phyloP scores from a whole-genome alignment of 2,113 vertebrate genomes.

The Plestiodon gilberti region DNA sequence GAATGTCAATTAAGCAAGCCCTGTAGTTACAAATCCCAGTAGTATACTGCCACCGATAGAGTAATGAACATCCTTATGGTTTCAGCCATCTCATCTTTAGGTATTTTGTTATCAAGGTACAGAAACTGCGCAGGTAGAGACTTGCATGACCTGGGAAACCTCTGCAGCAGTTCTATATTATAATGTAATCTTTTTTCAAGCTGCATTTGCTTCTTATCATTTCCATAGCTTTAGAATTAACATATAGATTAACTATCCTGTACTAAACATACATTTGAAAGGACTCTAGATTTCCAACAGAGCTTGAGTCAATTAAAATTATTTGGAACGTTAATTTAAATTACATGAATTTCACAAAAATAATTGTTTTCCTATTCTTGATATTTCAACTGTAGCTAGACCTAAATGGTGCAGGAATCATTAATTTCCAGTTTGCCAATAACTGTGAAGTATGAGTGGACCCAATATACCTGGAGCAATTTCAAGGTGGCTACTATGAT shows the following conservation, averaged over 20 bases:
- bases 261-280: background rate
- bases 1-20: conserved; percentile 12
- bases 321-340: background rate
- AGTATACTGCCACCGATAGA: background rate
- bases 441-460: background rate
- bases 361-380: background rate
- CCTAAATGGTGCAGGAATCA: background rate
- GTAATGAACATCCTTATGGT: rapidly evolving
- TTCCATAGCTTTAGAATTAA: background rate
- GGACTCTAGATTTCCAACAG: background rate
- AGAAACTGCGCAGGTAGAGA: conserved; percentile 20
- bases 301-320: background rate
- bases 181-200: background rate
- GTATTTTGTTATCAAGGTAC: conserved; percentile 10
- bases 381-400: background rate
- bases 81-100: background rate
- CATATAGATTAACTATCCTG: background rate
- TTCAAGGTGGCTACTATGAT: background rate
- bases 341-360: background rate
- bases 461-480: background rate
- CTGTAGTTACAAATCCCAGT: background rate
- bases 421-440: background rate
- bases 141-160: conserved; percentile 42
- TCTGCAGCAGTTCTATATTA: background rate
- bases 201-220: background rate